phyloP scores from a whole-genome alignment of 2,797 vertebrate species.

The Dipus sagitta region DNA sequence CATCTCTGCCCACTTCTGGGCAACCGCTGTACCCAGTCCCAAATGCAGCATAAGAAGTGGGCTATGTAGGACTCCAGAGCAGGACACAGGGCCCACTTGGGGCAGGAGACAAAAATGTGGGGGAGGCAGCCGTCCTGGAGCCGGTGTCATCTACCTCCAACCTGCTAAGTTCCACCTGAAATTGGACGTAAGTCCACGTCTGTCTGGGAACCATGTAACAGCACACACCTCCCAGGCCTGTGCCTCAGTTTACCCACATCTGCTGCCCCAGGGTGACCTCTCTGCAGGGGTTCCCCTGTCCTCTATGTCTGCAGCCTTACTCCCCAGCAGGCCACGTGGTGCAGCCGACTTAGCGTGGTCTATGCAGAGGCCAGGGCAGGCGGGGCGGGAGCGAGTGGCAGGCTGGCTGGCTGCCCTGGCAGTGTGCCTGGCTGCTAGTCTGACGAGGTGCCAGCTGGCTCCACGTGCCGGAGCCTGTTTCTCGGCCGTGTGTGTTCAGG shows the following conservation, averaged over 20 bases:
- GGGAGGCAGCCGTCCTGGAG: neutral
- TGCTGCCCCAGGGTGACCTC: neutral
- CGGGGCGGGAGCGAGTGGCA: constrained; percentile 79
- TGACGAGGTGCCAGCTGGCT: constrained; percentile 96
- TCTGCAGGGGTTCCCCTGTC: constrained; percentile 29
- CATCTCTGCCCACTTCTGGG: too few species aligned
- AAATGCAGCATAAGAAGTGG: neutral
- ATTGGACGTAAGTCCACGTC: neutral
- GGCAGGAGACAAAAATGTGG: neutral
- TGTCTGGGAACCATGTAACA: neutral
- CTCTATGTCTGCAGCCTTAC: neutral
- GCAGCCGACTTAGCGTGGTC: neutral
- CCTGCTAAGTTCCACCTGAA: neutral
- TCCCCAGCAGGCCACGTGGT: constrained; percentile 52
- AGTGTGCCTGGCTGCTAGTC: constrained; percentile 89
- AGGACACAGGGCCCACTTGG: accelerated
- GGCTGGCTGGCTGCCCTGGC: constrained; percentile 90
- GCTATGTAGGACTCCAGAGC: neutral
- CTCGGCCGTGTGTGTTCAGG: constrained; percentile 72
- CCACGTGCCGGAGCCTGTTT: constrained; percentile 88
- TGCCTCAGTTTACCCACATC: neutral
- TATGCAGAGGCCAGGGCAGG: constrained; percentile 41
- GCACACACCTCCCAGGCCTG: accelerated
- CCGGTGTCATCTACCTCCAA: accelerated
- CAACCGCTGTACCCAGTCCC: neutral